phyloP scores from a whole-genome alignment of 2,797 vertebrate genomes.

The Myoxocephalus aenaeus region DNA sequence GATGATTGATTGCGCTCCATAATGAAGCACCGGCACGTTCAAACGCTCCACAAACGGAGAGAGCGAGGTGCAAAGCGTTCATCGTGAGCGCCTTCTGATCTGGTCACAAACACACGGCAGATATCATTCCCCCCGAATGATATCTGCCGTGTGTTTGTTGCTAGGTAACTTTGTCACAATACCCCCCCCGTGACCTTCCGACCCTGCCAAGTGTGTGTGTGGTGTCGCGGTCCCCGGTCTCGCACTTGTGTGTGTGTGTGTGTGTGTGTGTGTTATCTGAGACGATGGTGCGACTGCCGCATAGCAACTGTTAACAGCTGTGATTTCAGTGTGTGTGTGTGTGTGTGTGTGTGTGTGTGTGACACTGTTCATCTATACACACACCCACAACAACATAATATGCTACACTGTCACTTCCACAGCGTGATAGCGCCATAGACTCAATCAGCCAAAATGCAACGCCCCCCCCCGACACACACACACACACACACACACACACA shows the following conservation, averaged over 20 bases:
- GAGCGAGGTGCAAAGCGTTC: slow-evolving; percentile 55
- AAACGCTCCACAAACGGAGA: slow-evolving; percentile 8
- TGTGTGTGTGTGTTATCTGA: slow-evolving; percentile 70
- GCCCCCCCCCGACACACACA: background rate
- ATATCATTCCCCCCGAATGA: no score
- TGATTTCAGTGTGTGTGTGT: slow-evolving; percentile 58
- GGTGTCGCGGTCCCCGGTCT: slow-evolving; percentile 65
- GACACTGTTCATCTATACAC: slow-evolving; percentile 54
- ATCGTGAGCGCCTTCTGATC: no score
- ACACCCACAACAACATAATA: slow-evolving; percentile 64
- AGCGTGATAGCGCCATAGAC: slow-evolving; percentile 55
- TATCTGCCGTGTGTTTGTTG: slow-evolving; percentile 60
- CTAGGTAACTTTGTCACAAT: slow-evolving; percentile 76
- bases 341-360: slow-evolving; percentile 10
- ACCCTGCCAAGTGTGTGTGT: slow-evolving; percentile 73
- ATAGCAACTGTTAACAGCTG: slow-evolving; percentile 78
- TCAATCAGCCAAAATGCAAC: slow-evolving; percentile 63
- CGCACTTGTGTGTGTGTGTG: slow-evolving; percentile 38
- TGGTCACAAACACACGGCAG: no score
- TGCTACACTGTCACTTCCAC: slow-evolving; percentile 65
- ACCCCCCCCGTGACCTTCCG: slow-evolving; percentile 74
- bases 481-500: slow-evolving; percentile 1
- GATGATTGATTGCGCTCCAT: slow-evolving; percentile 38
- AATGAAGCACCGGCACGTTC: slow-evolving; percentile 39
- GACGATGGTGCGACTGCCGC: slow-evolving; percentile 70